Base-by-base conservation (phyloP, 2,888 invertebrate genomes). In the Drosophila sordidula region DNA sequence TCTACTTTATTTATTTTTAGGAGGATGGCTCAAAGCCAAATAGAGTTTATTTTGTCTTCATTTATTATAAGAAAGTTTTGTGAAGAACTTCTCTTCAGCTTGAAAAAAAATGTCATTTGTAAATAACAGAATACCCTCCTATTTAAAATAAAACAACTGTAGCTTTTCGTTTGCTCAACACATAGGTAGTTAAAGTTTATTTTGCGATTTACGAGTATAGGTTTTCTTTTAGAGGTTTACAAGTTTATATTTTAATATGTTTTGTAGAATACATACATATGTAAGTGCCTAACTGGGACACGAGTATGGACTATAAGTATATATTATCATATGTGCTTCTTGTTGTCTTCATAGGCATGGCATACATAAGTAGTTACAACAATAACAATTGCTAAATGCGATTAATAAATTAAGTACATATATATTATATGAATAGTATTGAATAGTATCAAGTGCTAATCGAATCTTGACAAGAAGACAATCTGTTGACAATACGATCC, bases 401-500 rank as follows among this genome's bases (percentile, higher is more conserved):
- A 38, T 18, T 29, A 9, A 9, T 9, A 9, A 29, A 29, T 29
- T 16, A 50, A 39, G 18, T 51, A 44, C 12, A 52, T 42, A 18
- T 52, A 32, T 46, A n/a, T n/a, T n/a, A n/a, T n/a, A n/a, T n/a
- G n/a, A n/a, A n/a, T 45, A 50, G 14, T 8, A 12, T 6, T 41
- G 38, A 41, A 41, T 49, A 41, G 26, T 36, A 42, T 36, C 6
- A 45, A 49, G 9, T 78, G 26, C 26, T 75, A 51, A 34, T 58
- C 34, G 55, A 61, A 56, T 67, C 9, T 41, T 75, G 68, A 56
- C 57, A 55, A 56, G 63, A 63, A 58, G 75, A 75, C 70, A 59
- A 69, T 68, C 59, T 61, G 61, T 71, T 88, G 89, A 84, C 71
- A 80, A 89, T 85, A 85, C 86, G 86, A 87, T 83, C 83, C 83